Base-by-base conservation (phyloP, 2,113 vertebrate genomes). In the Sitta europaea region DNA sequence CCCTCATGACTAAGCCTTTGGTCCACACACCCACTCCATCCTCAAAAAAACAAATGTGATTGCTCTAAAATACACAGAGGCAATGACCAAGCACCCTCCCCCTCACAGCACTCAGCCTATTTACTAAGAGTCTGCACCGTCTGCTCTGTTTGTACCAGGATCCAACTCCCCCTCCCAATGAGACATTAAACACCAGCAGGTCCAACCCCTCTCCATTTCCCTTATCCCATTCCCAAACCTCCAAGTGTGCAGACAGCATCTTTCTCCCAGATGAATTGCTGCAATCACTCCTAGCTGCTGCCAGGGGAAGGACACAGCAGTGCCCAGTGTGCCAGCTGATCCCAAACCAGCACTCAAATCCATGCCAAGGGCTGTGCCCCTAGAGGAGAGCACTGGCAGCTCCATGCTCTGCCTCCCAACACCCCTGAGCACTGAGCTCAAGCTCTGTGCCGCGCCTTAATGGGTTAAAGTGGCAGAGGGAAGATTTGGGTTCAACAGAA, bases 11-110 rank as follows among this genome's bases (percentile, higher is more conserved):
- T 90, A 95, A 88, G 94, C 67, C 92, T 93, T 88, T 87, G 91
- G 93, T 96, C 93, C 62, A 59, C 94, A 97, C 90, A 35, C 96
- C 96, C 94, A 95, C 95, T 93, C 92, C 86, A 80, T 86, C 93
- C 86, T 72, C 79, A 78, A 81, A 96, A 90, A 96, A 96, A 88
- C 67, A 88, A 94, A 88, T 84, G 85, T 42, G 94, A 91, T 92
- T 61, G 79, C 92, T 97, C 70, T 83, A 85, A 94, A 96, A 94
- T 48, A 96, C 85, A 84, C 96, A 78, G 51, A 83, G 92, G 86
- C 94, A 90, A 48, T 96, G 92, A 95, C 95, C 95, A 96, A 94
- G 19, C 80, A 13, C 57, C 94, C 95, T 94, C 91, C 94, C 94
- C 96, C 78, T 92, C 96, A 59, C 43, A 43, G 95, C 77, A 77